Conservation (phyloP, 2,113 vertebrate species). For the Vicugna pacos region DNA sequence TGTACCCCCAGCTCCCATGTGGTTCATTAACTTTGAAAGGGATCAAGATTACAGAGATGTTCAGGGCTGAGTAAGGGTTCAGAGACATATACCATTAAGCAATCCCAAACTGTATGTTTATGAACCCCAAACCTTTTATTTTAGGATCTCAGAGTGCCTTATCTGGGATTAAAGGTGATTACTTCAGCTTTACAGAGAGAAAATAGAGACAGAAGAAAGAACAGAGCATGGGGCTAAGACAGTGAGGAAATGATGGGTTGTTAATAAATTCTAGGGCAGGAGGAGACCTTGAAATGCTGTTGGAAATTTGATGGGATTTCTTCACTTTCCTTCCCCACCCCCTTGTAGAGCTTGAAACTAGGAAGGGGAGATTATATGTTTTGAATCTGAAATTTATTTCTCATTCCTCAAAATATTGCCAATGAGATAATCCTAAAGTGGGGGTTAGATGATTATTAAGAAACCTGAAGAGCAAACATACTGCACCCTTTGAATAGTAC, state of each 20-base stretch:
- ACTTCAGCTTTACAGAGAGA: slow-evolving; percentile 3
- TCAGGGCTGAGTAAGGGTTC: neutral
- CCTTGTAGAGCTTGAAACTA: neutral
- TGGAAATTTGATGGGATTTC: slow-evolving; percentile 54
- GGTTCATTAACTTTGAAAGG: slow-evolving; percentile 39
- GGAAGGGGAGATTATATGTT: neutral
- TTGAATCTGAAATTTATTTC: slow-evolving; percentile 49
- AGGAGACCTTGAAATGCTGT: slow-evolving; percentile 40
- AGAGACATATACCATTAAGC: neutral
- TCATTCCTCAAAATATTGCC: slow-evolving; percentile 5
- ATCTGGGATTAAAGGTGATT: slow-evolving; percentile 51
- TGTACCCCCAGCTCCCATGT: neutral
- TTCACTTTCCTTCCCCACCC: neutral
- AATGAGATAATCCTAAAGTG: slow-evolving; percentile 22
- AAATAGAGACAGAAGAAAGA: slow-evolving; percentile 22
- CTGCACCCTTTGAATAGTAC: neutral
- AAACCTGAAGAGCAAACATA: slow-evolving; percentile 26
- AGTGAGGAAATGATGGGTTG: neutral
- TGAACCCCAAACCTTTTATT: neutral
- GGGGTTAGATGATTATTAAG: neutral
- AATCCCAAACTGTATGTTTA: neutral
- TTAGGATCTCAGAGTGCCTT: slow-evolving; percentile 61
- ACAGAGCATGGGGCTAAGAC: slow-evolving; percentile 44
- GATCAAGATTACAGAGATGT: neutral
- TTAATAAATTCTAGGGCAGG: neutral